These are phyloP conservation scores for Pantherophis alleghaniensis DNA, from an alignment of 2,797 vertebrate species.

Conservation along the genomic window DNA sequence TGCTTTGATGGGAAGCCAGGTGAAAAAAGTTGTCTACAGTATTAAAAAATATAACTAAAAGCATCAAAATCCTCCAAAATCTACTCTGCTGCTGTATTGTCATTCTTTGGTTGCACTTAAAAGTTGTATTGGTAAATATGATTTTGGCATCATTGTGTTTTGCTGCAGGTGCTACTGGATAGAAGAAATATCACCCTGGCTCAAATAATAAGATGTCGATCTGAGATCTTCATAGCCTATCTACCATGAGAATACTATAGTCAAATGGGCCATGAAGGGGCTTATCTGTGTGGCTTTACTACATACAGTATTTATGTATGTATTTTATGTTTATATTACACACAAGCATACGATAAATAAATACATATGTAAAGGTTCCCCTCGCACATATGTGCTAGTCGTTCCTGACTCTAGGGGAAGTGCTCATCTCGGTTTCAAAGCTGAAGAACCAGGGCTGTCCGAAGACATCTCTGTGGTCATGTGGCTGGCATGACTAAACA, in stretches of 20 bases:
- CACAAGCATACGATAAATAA: not conserved
- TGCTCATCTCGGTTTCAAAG: no score
- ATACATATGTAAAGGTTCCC: no score
- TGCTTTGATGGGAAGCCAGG: not conserved
- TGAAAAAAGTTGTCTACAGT: not conserved
- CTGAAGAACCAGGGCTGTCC: no score
- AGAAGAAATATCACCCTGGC: not conserved
- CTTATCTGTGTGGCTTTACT: not conserved
- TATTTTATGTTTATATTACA: not conserved
- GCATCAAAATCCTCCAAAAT: not conserved
- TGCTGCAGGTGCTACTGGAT: not conserved
- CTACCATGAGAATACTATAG: not conserved
- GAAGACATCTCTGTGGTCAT: no score
- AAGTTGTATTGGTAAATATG: not conserved
- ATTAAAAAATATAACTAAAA: not conserved
- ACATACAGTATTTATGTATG: not conserved
- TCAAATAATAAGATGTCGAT: not conserved
- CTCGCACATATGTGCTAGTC: no score
- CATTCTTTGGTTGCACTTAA: not conserved
- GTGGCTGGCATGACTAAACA: no score
- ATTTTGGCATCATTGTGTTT: not conserved
- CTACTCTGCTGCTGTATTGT: not conserved
- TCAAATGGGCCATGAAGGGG: not conserved
- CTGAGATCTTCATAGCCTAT: not conserved
- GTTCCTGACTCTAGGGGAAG: no score